These are phyloP conservation scores for Dendrocincla tyrannina DNA, from an alignment of 2,797 vertebrate genomes.

Conservation along the genomic window DNA sequence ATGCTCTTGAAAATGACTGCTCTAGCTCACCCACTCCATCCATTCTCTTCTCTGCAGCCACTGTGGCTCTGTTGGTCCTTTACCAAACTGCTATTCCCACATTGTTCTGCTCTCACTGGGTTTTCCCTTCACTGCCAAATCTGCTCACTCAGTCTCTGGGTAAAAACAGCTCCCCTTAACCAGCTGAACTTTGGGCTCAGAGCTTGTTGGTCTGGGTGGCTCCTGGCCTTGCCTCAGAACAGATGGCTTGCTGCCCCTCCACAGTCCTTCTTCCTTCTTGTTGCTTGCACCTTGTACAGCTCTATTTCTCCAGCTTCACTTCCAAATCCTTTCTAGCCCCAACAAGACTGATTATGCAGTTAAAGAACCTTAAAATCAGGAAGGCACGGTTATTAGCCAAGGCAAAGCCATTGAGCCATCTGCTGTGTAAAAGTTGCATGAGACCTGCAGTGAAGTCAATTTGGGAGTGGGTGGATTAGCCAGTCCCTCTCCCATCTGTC, in stretches of 20 bases:
- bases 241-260: not conserved
- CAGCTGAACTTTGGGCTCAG: not conserved
- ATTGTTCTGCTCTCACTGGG: not conserved
- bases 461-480: not conserved
- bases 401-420: not conserved
- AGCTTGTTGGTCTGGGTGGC: not conserved
- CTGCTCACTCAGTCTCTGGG: not conserved
- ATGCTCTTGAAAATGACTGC: not conserved
- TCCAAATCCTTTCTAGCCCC: not conserved
- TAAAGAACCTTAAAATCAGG: not conserved
- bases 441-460: not conserved
- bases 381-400: not conserved
- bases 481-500: not conserved
- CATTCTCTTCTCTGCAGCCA: not conserved
- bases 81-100: not conserved
- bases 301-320: not conserved
- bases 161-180: not conserved
- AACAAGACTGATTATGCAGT: not conserved
- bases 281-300: not conserved
- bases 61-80: not conserved
- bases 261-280: not conserved
- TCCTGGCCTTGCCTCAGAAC: not conserved
- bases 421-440: not conserved
- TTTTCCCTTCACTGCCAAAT: not conserved
- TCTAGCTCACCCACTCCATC: not conserved